Evolutionary conservation across 2,797 vertebrate genomes (phyloP), one percentile per base, ranked within the genome.

Genomic region (Odontamblyopus rebecca): DNA sequence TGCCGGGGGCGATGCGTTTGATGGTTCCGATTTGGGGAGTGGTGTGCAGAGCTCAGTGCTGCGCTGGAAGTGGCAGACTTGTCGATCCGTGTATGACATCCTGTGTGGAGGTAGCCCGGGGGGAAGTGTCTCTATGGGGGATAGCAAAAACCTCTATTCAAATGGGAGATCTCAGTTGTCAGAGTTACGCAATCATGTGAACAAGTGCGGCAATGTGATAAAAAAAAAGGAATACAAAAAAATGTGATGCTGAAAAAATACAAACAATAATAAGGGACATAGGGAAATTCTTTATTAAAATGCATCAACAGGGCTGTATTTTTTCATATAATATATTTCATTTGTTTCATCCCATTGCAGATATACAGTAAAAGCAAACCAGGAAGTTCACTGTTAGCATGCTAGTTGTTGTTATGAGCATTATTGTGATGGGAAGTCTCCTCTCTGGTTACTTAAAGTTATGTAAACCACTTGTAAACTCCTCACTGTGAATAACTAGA

Each of bases 111-210:
- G 48, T 71, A 69, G 81, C 85, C 81, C n/a, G 63, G n/a, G 79
- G 79, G 86, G 73, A 70, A 69, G 35, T 19, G 19, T 30, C 74
- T 82, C 80, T 51, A 48, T 12, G 69, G 73, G 80, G 76, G 61
- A 72, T 73, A 27, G n/a, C 68, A 68, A 44, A 78, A 69, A 69
- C 71, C 63, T 59, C 38, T 63, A 82, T 84, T 69, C 73, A 76
- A 84, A 68, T 72, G 73, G 72, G 65, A 70, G 73, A 66, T 27
- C 19, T 35, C 68, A 78, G 85, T 84, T 83, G 79, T 82, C 89
- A 76, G 69, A 56, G 78, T 89, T 89, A 86, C 73, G 79, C 78
- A 90, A 88, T 76, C 41, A 6, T 60, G 74, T 77, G 73, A 83
- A 76, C 83, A 78, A 83, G 72, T 77, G 19, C 16, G 80, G 69